Percentiles rank a stretch among this genome's conserved stretches.
These are phyloP conservation scores for Athrips mouffetella DNA, from an alignment of 2,888 invertebrate species.

Conservation along the genomic window DNA sequence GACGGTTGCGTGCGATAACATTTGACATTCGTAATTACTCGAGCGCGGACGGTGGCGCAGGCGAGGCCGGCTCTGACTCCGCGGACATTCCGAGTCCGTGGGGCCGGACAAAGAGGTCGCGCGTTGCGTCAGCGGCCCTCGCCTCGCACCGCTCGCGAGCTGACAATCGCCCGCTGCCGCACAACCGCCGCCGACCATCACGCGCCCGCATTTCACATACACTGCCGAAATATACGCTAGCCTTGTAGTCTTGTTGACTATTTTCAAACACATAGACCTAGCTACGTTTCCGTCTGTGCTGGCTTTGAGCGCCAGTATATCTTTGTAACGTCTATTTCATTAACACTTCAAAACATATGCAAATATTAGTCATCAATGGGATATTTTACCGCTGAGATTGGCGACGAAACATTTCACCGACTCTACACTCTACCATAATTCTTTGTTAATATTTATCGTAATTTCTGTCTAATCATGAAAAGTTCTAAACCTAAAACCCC, in stretches of 20 bases:
- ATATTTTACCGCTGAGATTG: background rate
- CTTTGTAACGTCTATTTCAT: constrained; percentile 12
- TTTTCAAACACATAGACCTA: constrained; percentile 45
- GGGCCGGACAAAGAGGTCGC: constrained; percentile 75
- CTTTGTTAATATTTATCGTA: background rate
- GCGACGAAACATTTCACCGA: background rate
- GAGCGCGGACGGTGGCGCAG: constrained; percentile 57
- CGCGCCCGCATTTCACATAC: constrained; percentile 52
- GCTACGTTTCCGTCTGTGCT: constrained; percentile 46
- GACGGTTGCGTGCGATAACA: constrained; percentile 78
- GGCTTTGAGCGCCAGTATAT: constrained; percentile 22
- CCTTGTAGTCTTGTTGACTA: constrained; percentile 56
- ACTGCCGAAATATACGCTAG: constrained; percentile 57
- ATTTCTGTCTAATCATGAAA: background rate
- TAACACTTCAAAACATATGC: constrained; percentile 14
- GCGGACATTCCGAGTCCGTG: constrained; percentile 55
- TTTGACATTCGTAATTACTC: constrained; percentile 78
- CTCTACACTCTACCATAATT: background rate
- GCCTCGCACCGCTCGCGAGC: constrained; percentile 33
- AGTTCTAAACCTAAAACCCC: background rate
- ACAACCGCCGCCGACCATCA: constrained; percentile 25
- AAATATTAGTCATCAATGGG: constrained; percentile 4
- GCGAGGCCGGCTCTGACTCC: constrained; percentile 48
- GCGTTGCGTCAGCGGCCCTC: constrained; percentile 62
- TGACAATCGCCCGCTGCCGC: constrained; percentile 32